phyloP scores from a whole-genome alignment of 2,113 vertebrate genomes.

The Chamaea fasciata region DNA sequence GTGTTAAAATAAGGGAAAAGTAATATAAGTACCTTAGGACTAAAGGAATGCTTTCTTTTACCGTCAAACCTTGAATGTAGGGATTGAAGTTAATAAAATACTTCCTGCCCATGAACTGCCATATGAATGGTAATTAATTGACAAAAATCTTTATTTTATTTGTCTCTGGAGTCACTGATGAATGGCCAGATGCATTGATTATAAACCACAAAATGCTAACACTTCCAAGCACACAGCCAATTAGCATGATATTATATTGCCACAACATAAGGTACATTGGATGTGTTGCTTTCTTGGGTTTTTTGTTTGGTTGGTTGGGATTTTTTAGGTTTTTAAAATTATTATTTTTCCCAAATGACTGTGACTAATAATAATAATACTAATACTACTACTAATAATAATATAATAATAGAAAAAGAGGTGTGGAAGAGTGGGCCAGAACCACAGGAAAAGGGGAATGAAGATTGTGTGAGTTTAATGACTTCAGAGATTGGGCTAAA shows the following conservation, averaged over 20 bases:
- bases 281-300: background rate
- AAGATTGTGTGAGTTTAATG: background rate
- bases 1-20: background rate
- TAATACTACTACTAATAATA: background rate
- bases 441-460: background rate
- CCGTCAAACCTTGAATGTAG: background rate
- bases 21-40: background rate
- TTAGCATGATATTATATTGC: conserved; percentile 30
- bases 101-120: background rate
- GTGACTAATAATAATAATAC: background rate
- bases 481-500: background rate
- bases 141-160: conserved; percentile 29
- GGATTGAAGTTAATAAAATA: background rate
- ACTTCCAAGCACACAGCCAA: conserved; percentile 16
- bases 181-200: conserved; percentile 36
- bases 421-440: background rate
- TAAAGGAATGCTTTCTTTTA: background rate
- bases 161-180: background rate
- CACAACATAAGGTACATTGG: background rate
- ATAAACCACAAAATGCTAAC: conserved; percentile 8
- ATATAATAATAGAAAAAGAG: background rate
- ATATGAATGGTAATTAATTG: conserved; percentile 5
- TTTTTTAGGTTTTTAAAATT: no score
- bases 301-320: no score
- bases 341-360: background rate